phyloP scores from a whole-genome alignment of 2,888 invertebrate genomes.

The Eurytoma adleriae region DNA sequence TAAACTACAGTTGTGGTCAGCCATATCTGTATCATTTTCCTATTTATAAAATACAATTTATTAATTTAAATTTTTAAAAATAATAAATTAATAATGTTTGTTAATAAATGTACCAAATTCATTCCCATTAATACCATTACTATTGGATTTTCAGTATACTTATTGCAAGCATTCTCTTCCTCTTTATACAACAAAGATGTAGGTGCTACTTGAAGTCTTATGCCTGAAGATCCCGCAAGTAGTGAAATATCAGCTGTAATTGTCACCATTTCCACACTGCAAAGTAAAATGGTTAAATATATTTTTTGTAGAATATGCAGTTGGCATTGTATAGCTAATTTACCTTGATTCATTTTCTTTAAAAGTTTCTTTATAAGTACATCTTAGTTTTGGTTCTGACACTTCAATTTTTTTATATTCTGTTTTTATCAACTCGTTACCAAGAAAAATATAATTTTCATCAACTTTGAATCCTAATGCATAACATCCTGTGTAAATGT shows the following conservation, averaged over 20 bases:
- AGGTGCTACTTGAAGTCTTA: conserved; percentile 45
- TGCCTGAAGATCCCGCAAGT: conserved; percentile 37
- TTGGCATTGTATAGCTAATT: no score
- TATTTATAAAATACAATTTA: conserved; percentile 18
- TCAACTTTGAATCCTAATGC: conserved; percentile 46
- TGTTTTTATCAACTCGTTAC: conserved; percentile 50
- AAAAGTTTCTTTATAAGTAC: conserved; percentile 41
- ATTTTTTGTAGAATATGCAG: no score
- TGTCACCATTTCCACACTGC: conserved; percentile 43
- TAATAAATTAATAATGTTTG: not conserved
- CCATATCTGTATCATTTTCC: conserved; percentile 39
- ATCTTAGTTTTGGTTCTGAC: conserved; percentile 42
- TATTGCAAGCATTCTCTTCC: conserved; percentile 45
- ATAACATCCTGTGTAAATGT: conserved; percentile 57
- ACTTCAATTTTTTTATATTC: conserved; percentile 50
- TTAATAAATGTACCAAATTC: conserved; percentile 38
- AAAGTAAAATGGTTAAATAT: not conserved
- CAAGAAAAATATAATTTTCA: conserved; percentile 36
- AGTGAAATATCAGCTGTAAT: conserved; percentile 46
- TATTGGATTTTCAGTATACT: conserved; percentile 29
- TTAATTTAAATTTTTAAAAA: conserved; percentile 5
- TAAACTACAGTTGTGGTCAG: conserved; percentile 40
- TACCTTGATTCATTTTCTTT: conserved; percentile 41
- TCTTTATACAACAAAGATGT: conserved; percentile 26
- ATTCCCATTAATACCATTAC: conserved; percentile 20